Conservation (phyloP, 2,797 vertebrate species). For the Gallinago nigripennis region DNA sequence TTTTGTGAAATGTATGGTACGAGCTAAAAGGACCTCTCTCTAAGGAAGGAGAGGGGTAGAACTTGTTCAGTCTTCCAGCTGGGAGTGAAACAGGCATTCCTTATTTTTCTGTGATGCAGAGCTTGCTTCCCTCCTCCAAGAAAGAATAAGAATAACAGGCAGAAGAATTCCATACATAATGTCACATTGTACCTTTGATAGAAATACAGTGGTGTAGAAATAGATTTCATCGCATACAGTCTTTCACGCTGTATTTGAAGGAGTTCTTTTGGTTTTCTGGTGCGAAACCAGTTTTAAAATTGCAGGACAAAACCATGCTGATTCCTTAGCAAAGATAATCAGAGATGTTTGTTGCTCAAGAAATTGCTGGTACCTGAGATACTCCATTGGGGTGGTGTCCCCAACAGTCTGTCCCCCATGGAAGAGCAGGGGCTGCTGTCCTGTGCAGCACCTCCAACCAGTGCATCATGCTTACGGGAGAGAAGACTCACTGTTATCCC, state of each 20-base stretch:
- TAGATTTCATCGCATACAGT: not conserved
- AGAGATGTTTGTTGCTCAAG: not conserved
- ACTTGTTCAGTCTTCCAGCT: not conserved
- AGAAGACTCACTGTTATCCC: not conserved
- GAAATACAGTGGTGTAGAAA: not conserved
- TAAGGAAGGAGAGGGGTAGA: not conserved
- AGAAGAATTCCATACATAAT: not conserved
- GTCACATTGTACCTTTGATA: not conserved
- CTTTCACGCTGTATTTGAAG: not conserved
- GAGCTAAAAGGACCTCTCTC: not conserved
- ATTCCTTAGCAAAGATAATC: not conserved
- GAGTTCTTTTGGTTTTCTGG: not conserved
- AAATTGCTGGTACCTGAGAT: not conserved
- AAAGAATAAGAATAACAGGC: not conserved
- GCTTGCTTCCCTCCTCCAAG: not conserved
- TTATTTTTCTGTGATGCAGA: not conserved
- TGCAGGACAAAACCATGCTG: not conserved
- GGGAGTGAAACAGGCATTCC: not conserved
- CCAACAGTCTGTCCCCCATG: not conserved
- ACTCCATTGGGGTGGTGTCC: not conserved
- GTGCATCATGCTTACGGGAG: not conserved
- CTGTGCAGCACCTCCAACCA: not conserved
- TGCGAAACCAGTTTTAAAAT: not conserved
- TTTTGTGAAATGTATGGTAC: not conserved
- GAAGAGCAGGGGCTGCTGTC: not conserved